Base-by-base conservation (phyloP, 2,888 invertebrate species). In the Zaprionus bogoriensis region DNA sequence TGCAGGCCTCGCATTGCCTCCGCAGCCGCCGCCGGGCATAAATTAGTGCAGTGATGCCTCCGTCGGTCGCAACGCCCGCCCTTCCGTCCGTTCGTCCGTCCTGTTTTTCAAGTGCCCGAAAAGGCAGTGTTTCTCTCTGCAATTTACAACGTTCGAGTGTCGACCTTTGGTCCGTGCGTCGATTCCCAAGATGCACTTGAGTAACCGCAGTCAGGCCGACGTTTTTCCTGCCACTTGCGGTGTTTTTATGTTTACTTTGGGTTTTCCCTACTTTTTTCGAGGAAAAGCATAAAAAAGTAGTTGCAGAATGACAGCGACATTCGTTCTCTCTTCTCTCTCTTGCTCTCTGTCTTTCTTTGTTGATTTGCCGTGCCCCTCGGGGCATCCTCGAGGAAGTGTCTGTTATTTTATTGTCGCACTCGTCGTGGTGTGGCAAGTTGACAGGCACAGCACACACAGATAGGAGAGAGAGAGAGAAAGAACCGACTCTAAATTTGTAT, bases 281-380 rank as follows among this genome's bases (percentile, higher is more conserved):
- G 48, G 48, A 67, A 76, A 74, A 51, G 61, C 57, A 73, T 75
- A 77, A 78, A 80, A 76, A 79, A 62, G 46, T 62, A 54, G 41
- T 63, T 62, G 76, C 27, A 12, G 76, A 68, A 41, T 72, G 77
- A 80, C 78, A 79, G 76, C 68, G 78, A 69, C 77, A 79, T 82
- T 70, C 77, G 80, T 73, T 78, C 78, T 69, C 44, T 58, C 10
- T 55, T 66, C 45, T 41, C 42, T 22, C 12, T 3, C 7, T 7
- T 7, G 12, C 12, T 12, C 30, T n/a, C 14, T 32, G 7, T 6
- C 32, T 36, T 14, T 32, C 14, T 14, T 7, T 2, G 7, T 32
- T 7, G 14, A 2, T 36, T n/a, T 6, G n/a, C n/a, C n/a, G n/a
- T n/a, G n/a, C n/a, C 36, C 20, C 38, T 12, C 42, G 42, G 41